Evolutionary conservation across 2,888 invertebrate species (phyloP).

Genomic region (Platycheirus albimanus): DNA sequence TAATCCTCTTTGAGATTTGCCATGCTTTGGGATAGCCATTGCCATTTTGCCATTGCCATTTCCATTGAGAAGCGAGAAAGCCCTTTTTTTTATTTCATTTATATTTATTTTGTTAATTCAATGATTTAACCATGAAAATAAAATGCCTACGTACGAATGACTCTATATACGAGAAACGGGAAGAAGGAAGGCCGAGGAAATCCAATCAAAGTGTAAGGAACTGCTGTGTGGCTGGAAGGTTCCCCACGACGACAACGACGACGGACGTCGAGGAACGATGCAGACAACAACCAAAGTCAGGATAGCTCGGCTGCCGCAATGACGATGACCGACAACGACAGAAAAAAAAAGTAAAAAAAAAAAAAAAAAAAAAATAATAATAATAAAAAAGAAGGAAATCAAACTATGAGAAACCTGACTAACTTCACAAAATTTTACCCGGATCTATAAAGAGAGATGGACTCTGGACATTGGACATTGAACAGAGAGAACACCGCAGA

Average conservation of each 20-base stretch:
- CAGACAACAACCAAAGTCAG: not conserved
- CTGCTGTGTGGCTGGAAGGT: slow-evolving; percentile 49
- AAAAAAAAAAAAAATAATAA: slow-evolving; percentile 27
- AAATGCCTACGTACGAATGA: slow-evolving; percentile 39
- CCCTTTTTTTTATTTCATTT: slow-evolving; percentile 31
- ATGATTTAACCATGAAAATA: slow-evolving; percentile 70
- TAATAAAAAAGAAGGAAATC: slow-evolving; percentile 32
- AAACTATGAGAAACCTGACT: slow-evolving; percentile 56
- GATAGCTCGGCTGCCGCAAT: slow-evolving; percentile 26
- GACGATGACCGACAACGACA: slow-evolving; percentile 73
- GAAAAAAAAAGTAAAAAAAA: slow-evolving; percentile 24
- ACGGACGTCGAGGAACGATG: not conserved
- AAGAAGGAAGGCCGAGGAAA: slow-evolving; percentile 29
- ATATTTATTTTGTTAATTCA: slow-evolving; percentile 71
- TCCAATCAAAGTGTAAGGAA: slow-evolving; percentile 71
- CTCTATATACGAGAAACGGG: no score
- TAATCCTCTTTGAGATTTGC: slow-evolving; percentile 1
- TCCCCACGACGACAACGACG: slow-evolving; percentile 50
- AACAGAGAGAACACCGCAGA: not conserved
- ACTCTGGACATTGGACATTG: not conserved
- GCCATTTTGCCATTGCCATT: no score
- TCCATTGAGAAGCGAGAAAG: not conserved
- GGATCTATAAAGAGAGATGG: slow-evolving; percentile 27
- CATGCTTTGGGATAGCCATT: no score
- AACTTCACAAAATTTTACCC: slow-evolving; percentile 38